Base-by-base conservation (phyloP, 2,113 vertebrate species). In the Nannobrachium achirus region DNA sequence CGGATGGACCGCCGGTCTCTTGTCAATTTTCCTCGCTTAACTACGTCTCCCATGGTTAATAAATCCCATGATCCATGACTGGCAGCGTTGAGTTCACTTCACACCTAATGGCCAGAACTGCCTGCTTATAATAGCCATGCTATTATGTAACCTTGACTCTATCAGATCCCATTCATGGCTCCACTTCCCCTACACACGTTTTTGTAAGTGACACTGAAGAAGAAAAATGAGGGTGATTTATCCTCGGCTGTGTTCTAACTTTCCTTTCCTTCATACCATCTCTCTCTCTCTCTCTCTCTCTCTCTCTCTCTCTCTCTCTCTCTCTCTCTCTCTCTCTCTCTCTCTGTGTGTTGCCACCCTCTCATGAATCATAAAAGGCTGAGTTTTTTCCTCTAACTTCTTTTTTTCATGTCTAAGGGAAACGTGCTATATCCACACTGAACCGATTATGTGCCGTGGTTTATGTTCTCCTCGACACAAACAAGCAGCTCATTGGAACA, bases 201-300 rank as follows among this genome's bases (percentile, higher is more conserved):
- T 84, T 84, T 79, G 75, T 85, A 86, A 88, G 84, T 83, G 86
- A 88, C 87, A 87, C 67, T 86, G 81, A 89, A 82, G 71, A 78
- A 88, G 87, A 90, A 78, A 73, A 73, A 90, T 69, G 79, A 86
- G 42, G 13, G 20, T 6, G 66, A 56, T 67, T 84, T 78, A 80
- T 80, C 77, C 80, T 79, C 62, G 4, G 66, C 66, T 78, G 69
- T 64, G 25, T 25, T 25, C 25, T 4, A 4, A n/a, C 64, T 71
- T 56, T 71, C 68, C 15, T 67, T 76, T 75, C 68, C 55, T 66
- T 60, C 67, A 64, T 73, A 44, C 64, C 25, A 14, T 15, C 68
- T 62, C 52, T 74, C 58, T 68, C 52, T 51, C 75, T 76, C 61
- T 50, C n/a, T n/a, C n/a, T n/a, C n/a, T n/a, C n/a, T n/a, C n/a